phyloP scores from a whole-genome alignment of 1,140 invertebrate genomes.

The Euura lappo region DNA sequence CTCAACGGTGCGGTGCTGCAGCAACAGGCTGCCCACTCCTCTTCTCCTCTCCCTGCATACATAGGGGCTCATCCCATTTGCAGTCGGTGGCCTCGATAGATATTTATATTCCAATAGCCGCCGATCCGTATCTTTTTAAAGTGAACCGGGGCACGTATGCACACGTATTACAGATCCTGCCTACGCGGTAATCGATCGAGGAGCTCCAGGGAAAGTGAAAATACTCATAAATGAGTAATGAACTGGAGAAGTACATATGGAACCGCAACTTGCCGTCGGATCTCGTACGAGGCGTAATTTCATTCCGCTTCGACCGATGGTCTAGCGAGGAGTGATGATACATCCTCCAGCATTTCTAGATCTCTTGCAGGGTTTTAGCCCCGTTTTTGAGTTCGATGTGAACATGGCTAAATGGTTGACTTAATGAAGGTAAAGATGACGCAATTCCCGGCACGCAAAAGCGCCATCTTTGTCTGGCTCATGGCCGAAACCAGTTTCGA shows the following conservation, averaged over 20 bases:
- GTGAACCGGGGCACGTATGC: background rate
- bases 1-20: conserved; percentile 28
- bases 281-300: background rate
- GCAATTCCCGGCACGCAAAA: background rate
- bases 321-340: too few relatives aligned
- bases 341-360: too few relatives aligned
- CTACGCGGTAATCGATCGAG: too few relatives aligned
- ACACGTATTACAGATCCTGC: background rate
- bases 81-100: conserved; percentile 37
- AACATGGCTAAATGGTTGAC: background rate
- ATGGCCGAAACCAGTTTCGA: background rate
- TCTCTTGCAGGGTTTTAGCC: too few relatives aligned
- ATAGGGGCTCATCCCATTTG: conserved; percentile 39
- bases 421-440: background rate
- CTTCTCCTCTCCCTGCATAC: conserved; percentile 12
- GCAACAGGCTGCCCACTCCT: conserved; percentile 55
- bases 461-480: background rate
- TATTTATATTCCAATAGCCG: conserved; percentile 44
- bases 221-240: background rate
- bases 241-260: conserved; percentile 8
- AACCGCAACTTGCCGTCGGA: conserved; percentile 19
- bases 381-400: too few relatives aligned
- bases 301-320: too few relatives aligned
- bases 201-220: too few relatives aligned
- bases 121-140: background rate